phyloP scores from a whole-genome alignment of 2,888 invertebrate genomes.

The Drosophila acutilabella region DNA sequence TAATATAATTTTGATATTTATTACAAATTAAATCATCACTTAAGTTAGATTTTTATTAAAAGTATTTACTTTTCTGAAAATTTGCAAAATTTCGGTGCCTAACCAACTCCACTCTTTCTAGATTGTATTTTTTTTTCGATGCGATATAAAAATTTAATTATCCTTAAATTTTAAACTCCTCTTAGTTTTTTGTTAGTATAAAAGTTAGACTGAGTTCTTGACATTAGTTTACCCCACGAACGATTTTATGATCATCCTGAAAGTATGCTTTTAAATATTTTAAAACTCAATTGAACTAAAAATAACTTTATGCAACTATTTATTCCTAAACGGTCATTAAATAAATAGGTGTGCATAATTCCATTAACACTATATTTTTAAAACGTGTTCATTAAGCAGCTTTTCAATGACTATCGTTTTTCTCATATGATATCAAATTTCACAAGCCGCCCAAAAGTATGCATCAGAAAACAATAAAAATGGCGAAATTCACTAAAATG shows the following conservation, averaged over 20 bases:
- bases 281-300: background rate
- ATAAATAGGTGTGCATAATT: too few species aligned
- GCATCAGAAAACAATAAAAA: background rate
- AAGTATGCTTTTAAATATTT: background rate
- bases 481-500: slow-evolving; percentile 2
- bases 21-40: too few species aligned
- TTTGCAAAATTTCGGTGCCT: too few species aligned
- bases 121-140: too few species aligned
- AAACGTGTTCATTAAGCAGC: background rate
- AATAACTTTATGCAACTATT: too few species aligned
- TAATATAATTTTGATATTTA: too few species aligned
- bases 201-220: background rate
- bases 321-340: background rate
- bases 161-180: too few species aligned
- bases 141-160: background rate
- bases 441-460: slow-evolving; percentile 19
- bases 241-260: background rate
- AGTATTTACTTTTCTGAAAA: too few species aligned
- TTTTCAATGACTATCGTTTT: background rate
- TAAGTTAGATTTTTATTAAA: too few species aligned
- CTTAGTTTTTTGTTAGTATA: background rate
- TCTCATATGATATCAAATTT: background rate
- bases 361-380: background rate
- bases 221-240: too few species aligned
- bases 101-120: too few species aligned